Evolutionary conservation across 2,113 vertebrate species (phyloP), one percentile per base, ranked within the genome.

Genomic region (Paratilapia polleni): DNA sequence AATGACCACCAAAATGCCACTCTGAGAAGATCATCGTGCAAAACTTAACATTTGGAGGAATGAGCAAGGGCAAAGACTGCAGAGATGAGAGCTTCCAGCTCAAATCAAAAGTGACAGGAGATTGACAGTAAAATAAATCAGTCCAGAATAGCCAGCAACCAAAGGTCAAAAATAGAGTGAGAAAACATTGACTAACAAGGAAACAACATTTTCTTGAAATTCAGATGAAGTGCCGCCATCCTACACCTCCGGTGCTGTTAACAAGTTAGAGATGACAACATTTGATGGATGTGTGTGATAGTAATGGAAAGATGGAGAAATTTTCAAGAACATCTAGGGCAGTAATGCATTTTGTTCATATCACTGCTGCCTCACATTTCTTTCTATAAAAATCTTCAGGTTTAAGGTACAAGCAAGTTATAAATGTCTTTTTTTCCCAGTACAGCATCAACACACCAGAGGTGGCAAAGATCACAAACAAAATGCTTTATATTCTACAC

Each of bases 61-160:
- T 85, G 93, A 95, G 89, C 94, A 95, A 95, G 94, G 94, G 88
- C 91, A 93, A 88, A 87, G 68, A 89, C 81, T 60, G 77, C 85
- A 85, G 90, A 88, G 87, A 92, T 88, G 84, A 92, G 82, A 78
- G 63, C 86, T 88, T 89, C 81, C 76, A 85, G 73, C 49, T 82
- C 86, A 93, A 93, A 95, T 94, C 73, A 87, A 83, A 94, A 93
- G 92, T 94, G 94, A 96, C 95, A 95, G 91, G 85, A 94, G 94
- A 96, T 89, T 96, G 94, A 96, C 94, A 93, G 90, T 92, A 77
- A 94, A 94, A 88, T 83, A 94, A 93, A 95, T 94, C 90, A 89
- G 90, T 90, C 88, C 56, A 86, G 90, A 95, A 93, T 92, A 93
- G 93, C 91, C 79, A 87, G 90, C 87, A 88, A 94, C 87, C 80